Percentiles rank a stretch among this genome's conserved stretches.
Conservation (phyloP, 2,888 invertebrate genomes). For the Nemotelus nigrinus region DNA sequence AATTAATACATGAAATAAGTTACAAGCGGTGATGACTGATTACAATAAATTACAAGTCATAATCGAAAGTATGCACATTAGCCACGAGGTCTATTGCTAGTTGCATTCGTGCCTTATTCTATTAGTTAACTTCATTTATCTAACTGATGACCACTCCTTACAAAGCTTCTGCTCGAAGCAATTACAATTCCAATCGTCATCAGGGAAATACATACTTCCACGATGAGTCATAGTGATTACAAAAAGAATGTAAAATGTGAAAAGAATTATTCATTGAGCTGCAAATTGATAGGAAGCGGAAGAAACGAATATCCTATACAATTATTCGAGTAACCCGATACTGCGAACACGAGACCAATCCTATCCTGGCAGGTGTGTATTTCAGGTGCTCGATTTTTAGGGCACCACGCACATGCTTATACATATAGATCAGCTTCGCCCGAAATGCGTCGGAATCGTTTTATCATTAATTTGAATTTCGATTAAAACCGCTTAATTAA, state of each 20-base stretch:
- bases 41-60: background rate
- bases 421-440: background rate
- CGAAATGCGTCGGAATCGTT: background rate
- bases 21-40: background rate
- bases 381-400: slow-evolving; percentile 10
- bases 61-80: no score
- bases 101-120: no score
- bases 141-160: no score
- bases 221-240: background rate
- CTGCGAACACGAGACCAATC: background rate
- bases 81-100: no score
- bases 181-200: no score
- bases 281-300: background rate
- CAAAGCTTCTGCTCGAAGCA: no score
- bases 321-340: slow-evolving; percentile 9
- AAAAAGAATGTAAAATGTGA: background rate
- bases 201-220: no score
- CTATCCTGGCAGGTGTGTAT: slow-evolving; percentile 38
- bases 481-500: slow-evolving; percentile 38
- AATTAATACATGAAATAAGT: background rate
- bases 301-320: background rate
- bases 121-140: no score
- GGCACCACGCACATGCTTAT: background rate
- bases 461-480: slow-evolving; percentile 30
- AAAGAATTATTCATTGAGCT: background rate